phyloP scores from a whole-genome alignment of 2,113 vertebrate genomes.

The Ibidorhyncha struthersii region DNA sequence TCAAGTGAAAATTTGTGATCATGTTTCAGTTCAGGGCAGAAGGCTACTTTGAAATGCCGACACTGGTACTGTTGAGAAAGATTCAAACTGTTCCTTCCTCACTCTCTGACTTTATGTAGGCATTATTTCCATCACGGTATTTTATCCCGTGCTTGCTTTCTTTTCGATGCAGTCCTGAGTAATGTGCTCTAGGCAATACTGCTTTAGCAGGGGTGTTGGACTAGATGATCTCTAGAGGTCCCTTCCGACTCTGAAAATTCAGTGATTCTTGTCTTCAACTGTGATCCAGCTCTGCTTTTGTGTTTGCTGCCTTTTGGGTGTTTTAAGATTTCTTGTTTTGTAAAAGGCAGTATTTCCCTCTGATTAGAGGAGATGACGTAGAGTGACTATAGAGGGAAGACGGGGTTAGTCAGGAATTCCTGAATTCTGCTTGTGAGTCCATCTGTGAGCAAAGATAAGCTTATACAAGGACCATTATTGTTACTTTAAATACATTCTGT shows the following conservation, averaged over 20 bases:
- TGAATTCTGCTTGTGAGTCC: not conserved
- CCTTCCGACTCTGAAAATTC: too few relatives aligned
- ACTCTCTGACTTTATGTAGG: not conserved
- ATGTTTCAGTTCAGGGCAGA: not conserved
- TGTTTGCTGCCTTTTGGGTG: not conserved
- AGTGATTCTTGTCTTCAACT: not conserved
- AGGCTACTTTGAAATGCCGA: not conserved
- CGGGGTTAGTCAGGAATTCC: not conserved
- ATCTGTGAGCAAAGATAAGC: not conserved
- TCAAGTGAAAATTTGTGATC: not conserved
- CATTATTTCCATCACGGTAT: not conserved
- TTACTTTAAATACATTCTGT: not conserved
- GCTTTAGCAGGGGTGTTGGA: too few relatives aligned
- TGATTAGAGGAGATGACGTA: not conserved
- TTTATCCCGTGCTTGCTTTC: not conserved
- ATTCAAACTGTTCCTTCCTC: not conserved
- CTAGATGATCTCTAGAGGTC: too few relatives aligned
- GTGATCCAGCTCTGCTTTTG: not conserved
- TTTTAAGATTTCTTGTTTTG: not conserved
- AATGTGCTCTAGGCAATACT: too few relatives aligned
- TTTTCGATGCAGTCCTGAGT: not conserved
- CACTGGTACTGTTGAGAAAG: not conserved
- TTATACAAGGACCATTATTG: not conserved
- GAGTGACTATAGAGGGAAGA: not conserved
- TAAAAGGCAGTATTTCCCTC: not conserved